A percentile compares a stretch with the other conserved stretches of the same genome.
These are phyloP conservation scores for Gavialis gangeticus DNA, from an alignment of 2,113 vertebrate species.

Conservation along the genomic window DNA sequence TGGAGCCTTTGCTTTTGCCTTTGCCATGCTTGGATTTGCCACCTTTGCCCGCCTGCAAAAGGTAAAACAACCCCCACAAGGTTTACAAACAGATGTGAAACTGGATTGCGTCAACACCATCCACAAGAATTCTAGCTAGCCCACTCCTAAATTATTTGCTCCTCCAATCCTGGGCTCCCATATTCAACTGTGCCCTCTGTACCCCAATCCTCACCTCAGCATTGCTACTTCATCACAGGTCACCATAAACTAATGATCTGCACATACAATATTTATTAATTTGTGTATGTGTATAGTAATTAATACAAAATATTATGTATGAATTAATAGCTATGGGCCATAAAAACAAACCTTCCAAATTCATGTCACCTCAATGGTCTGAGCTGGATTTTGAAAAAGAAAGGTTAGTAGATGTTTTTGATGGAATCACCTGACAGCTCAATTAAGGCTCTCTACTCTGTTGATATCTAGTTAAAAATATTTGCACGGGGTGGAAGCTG, in stretches of 20 bases:
- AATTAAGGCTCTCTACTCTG: not conserved
- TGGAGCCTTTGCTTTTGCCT: constrained; percentile 37
- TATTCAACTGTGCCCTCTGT: not conserved
- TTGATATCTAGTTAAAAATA: not conserved
- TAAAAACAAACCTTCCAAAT: not conserved
- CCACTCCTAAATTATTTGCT: not conserved
- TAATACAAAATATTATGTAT: not conserved
- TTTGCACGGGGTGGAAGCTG: not conserved
- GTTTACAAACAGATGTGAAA: not conserved
- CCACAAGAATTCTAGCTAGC: not conserved
- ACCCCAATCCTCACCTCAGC: rapidly evolving
- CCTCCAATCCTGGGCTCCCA: not conserved
- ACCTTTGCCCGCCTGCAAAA: constrained; percentile 77
- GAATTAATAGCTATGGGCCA: not conserved
- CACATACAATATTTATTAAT: too few relatives aligned
- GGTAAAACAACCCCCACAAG: not conserved
- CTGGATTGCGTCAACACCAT: not conserved
- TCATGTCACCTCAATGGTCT: not conserved
- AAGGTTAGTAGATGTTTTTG: not conserved
- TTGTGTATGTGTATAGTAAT: not conserved
- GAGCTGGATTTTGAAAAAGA: not conserved
- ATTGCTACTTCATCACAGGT: not conserved
- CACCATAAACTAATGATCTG: not conserved
- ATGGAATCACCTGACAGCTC: not conserved
- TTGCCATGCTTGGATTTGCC: constrained; percentile 73